Conservation (phyloP, 2,113 vertebrate species). For the Calypte anna region DNA sequence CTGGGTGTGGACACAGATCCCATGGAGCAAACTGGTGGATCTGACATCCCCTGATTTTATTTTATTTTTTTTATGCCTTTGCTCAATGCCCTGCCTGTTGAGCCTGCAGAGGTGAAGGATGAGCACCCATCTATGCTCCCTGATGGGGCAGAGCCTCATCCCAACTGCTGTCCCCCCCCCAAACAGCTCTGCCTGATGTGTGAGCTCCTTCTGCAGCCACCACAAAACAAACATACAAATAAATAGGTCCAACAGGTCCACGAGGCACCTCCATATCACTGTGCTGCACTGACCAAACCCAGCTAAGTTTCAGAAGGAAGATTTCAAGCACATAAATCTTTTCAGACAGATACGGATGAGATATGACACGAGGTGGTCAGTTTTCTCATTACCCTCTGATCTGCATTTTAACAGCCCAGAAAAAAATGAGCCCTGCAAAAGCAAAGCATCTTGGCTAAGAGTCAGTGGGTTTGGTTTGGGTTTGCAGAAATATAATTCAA, state of each 20-base stretch:
- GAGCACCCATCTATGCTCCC: neutral
- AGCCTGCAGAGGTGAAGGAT: neutral
- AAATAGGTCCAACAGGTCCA: neutral
- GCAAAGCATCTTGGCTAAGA: neutral
- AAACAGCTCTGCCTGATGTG: neutral
- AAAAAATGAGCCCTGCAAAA: neutral
- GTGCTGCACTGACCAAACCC: neutral
- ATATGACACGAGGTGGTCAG: neutral
- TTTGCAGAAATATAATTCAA: neutral
- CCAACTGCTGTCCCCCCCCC: neutral
- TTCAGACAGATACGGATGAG: neutral
- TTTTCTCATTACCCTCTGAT: neutral
- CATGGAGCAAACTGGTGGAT: fast-evolving
- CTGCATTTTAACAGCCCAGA: neutral
- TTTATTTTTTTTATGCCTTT: neutral
- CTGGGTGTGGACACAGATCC: fast-evolving
- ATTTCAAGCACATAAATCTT: neutral
- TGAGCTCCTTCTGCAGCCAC: neutral
- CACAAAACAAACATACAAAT: neutral
- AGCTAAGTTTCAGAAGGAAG: neutral
- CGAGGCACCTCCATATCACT: fast-evolving
- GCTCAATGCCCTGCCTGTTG: neutral
- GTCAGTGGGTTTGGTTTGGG: neutral
- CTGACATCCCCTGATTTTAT: neutral
- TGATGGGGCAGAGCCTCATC: neutral